Conservation (phyloP, 1,140 invertebrate genomes). For the Acromyrmex heyeri region DNA sequence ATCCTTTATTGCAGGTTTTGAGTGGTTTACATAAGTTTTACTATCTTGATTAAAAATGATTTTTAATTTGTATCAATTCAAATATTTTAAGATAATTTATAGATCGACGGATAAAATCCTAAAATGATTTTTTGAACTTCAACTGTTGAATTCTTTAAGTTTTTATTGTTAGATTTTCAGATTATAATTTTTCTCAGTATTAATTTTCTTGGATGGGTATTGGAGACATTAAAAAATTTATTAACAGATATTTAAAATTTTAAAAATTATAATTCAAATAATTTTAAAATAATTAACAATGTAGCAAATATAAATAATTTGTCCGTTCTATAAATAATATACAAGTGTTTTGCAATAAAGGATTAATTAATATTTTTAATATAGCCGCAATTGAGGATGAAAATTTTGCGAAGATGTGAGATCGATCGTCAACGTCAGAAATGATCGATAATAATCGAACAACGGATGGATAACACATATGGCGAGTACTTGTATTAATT, state of each 20-base stretch:
- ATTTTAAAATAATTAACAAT: constrained; percentile 16
- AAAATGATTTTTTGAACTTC: constrained; percentile 3
- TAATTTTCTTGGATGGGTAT: not conserved
- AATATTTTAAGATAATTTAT: not conserved
- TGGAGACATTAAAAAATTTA: not conserved
- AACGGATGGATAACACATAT: constrained; percentile 7
- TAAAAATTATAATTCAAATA: constrained; percentile 18
- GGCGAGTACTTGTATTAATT: constrained; percentile 38
- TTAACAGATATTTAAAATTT: not conserved
- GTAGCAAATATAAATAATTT: not conserved
- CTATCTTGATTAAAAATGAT: not conserved
- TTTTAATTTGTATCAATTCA: not conserved
- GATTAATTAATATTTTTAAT: constrained; percentile 33
- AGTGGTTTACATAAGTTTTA: not conserved
- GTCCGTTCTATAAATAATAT: not conserved
- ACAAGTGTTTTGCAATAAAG: constrained; percentile 29
- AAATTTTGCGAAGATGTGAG: constrained; percentile 14
- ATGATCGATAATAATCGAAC: constrained; percentile 46
- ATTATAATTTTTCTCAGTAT: not conserved
- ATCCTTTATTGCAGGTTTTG: constrained; percentile 35
- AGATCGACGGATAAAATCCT: not conserved
- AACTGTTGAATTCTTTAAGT: not conserved
- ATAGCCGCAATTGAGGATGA: constrained; percentile 15
- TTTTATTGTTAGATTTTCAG: not conserved
- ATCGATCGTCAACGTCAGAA: constrained; percentile 29